A percentile compares a stretch with the other conserved stretches of the same genome.
These are phyloP conservation scores for Neoseiulus cucumeris DNA, from an alignment of 1,140 invertebrate genomes.

Conservation along the genomic window DNA sequence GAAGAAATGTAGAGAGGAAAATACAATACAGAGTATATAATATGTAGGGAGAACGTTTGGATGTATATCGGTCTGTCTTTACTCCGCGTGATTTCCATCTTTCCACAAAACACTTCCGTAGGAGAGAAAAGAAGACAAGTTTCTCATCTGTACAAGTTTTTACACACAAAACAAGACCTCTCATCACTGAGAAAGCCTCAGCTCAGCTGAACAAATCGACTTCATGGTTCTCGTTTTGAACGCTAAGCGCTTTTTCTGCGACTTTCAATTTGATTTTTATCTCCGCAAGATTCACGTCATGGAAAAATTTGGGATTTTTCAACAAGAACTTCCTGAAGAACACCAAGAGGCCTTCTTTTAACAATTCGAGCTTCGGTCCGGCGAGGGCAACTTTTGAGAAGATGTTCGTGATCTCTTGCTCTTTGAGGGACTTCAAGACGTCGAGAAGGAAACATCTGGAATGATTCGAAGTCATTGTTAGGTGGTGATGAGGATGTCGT, in stretches of 20 bases:
- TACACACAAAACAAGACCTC: too few species aligned
- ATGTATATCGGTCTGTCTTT: too few species aligned
- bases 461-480: conserved; percentile 44
- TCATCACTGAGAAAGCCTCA: too few species aligned
- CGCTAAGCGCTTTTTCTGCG: conserved; percentile 14
- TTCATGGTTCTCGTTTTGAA: not conserved
- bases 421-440: conserved; percentile 40
- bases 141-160: too few species aligned
- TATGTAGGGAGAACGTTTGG: too few species aligned
- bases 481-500: conserved; percentile 43
- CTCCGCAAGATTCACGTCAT: conserved; percentile 13
- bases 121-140: too few species aligned
- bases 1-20: too few species aligned
- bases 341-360: conserved; percentile 48
- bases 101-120: too few species aligned
- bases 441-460: conserved; percentile 48
- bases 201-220: not conserved
- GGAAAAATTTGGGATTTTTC: conserved; percentile 31
- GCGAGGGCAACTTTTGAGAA: conserved; percentile 42
- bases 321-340: conserved; percentile 59
- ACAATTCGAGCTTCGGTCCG: conserved; percentile 43
- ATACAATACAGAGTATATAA: too few species aligned
- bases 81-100: too few species aligned
- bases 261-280: conserved; percentile 17
- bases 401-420: conserved; percentile 37